These are phyloP conservation scores for Nothocercus julius DNA, from an alignment of 2,113 vertebrate genomes.

Conservation along the genomic window DNA sequence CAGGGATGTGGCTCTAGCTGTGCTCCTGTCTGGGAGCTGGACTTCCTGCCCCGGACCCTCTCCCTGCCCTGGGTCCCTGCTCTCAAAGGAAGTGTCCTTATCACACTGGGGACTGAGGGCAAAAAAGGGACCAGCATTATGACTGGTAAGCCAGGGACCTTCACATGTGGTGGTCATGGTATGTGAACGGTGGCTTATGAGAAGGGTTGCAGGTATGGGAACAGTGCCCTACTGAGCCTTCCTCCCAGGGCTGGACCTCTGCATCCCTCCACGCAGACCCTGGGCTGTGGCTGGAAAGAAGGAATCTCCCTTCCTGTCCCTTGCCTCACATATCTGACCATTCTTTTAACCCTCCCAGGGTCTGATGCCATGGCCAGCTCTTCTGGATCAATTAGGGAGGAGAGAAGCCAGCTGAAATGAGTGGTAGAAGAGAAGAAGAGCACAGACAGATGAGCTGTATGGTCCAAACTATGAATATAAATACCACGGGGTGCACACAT, in stretches of 20 bases:
- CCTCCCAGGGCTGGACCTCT: background rate
- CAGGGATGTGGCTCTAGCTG: background rate
- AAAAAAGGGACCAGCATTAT: rapidly evolving
- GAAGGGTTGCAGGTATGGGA: background rate
- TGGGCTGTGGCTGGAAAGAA: background rate
- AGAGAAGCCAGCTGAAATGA: background rate
- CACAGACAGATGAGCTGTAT: rapidly evolving
- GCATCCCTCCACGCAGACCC: background rate
- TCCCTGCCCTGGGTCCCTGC: too few relatives aligned
- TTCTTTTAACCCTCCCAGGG: background rate
- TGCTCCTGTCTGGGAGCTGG: background rate
- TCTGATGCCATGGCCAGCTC: background rate
- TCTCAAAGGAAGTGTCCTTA: background rate
- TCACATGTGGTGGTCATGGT: background rate
- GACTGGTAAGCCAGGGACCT: rapidly evolving
- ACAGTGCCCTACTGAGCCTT: background rate
- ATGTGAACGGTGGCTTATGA: rapidly evolving
- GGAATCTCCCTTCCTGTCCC: background rate
- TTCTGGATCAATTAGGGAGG: rapidly evolving
- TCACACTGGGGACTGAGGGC: background rate
- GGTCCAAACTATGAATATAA: background rate
- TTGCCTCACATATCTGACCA: background rate
- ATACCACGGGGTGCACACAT: rapidly evolving
- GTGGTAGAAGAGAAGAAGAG: background rate
- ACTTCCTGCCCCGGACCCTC: too few relatives aligned